A percentile compares a stretch with the other conserved stretches of the same genome.
phyloP scores from a whole-genome alignment of 1,140 invertebrate genomes.

The Lithobius niger region DNA sequence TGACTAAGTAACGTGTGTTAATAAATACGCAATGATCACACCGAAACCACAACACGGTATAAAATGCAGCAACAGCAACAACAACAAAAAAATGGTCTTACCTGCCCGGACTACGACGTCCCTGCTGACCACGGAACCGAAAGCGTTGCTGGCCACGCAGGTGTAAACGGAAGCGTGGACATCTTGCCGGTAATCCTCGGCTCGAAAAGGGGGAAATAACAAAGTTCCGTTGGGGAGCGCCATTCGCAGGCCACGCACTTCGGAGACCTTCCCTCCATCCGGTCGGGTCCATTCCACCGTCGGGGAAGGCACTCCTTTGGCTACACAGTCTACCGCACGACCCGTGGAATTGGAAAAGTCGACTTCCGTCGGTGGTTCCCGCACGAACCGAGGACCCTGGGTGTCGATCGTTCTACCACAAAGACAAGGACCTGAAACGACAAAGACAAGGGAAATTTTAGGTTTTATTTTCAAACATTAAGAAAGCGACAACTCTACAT shows the following conservation, averaged over 20 bases:
- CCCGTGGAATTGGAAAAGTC: constrained; percentile 31
- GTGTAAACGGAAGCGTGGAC: constrained; percentile 28
- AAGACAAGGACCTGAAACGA: too few species aligned
- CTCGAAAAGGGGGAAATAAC: constrained; percentile 5
- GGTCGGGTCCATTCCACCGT: constrained; percentile 27
- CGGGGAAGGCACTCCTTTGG: constrained; percentile 29
- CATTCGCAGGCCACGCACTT: constrained; percentile 23
- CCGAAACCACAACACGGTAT: too few species aligned
- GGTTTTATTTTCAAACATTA: too few species aligned
- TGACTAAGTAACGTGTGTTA: too few species aligned
- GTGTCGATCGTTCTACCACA: too few species aligned
- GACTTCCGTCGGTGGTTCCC: constrained; percentile 27
- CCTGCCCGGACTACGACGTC: constrained; percentile 29
- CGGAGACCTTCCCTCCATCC: constrained; percentile 25
- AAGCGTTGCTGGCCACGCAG: constrained; percentile 28
- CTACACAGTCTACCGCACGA: constrained; percentile 27
- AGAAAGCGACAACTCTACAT: too few species aligned
- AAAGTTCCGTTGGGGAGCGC: constrained; percentile 30
- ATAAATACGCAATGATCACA: too few species aligned
- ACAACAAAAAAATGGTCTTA: too few species aligned
- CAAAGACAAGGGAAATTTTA: too few species aligned
- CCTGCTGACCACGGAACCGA: constrained; percentile 27
- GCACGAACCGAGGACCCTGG: background rate
- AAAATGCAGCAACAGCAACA: too few species aligned
- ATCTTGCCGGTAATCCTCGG: constrained; percentile 19